phyloP scores from a whole-genome alignment of 64 coral and sea anemone genomes.

The Catalaphyllia jardinei region DNA sequence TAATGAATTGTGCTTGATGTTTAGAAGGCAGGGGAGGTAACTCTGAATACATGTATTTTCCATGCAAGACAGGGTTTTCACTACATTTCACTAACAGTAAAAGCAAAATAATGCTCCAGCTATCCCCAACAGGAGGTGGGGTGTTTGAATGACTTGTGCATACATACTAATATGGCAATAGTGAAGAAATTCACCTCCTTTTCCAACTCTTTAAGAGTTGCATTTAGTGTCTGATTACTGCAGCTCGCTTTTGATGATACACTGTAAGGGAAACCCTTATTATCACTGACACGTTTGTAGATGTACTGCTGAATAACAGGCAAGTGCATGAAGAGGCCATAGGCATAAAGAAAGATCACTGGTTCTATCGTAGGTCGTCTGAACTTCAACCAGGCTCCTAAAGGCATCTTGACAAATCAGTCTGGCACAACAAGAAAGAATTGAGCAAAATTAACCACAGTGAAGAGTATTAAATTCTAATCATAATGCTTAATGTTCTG shows the following conservation, averaged over 20 bases:
- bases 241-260: conserved; percentile 28
- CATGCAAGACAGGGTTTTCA: too few species aligned
- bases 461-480: background rate
- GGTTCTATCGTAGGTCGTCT: conserved; percentile 65
- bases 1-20: too few species aligned
- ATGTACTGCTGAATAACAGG: conserved; percentile 95
- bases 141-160: too few species aligned
- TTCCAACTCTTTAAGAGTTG: conserved; percentile 59
- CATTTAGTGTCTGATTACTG: conserved; percentile 37
- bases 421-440: background rate
- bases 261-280: conserved; percentile 71
- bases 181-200: conserved; percentile 41
- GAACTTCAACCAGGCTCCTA: conserved; percentile 9
- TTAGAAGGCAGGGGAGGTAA: too few species aligned
- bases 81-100: too few species aligned
- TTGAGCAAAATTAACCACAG: background rate
- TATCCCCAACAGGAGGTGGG: too few species aligned
- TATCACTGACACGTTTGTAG: conserved; percentile 76
- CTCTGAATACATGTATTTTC: too few species aligned
- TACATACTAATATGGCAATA: background rate
- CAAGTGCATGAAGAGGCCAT: conserved; percentile 83
- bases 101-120: too few species aligned
- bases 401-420: conserved; percentile 4
- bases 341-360: conserved; percentile 91
- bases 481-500: background rate